phyloP scores from a whole-genome alignment of 2,797 vertebrate species.

The Liparis tanakae region DNA sequence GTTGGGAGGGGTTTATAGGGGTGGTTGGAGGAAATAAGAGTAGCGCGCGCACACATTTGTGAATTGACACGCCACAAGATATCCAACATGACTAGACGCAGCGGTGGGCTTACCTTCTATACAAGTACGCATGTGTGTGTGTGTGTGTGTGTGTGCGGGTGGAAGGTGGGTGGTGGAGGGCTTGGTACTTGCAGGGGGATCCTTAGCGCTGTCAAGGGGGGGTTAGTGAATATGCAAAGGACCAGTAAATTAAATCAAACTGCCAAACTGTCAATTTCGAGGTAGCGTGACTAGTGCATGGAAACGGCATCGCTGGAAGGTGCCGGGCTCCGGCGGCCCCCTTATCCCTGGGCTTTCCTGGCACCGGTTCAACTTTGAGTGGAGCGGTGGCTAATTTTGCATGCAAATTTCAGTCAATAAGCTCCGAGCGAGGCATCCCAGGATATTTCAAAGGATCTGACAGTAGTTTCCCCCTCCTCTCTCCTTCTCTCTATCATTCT shows the following conservation, averaged over 20 bases:
- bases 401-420: conserved; percentile 99
- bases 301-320: conserved; percentile 97
- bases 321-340: conserved; percentile 90
- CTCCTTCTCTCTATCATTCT: conserved; percentile 77
- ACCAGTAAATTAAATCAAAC: conserved; percentile 99
- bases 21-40: conserved; percentile 70
- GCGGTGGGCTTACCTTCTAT: conserved; percentile 70
- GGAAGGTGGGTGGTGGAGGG: conserved; percentile 42
- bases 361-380: conserved; percentile 95
- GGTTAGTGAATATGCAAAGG: conserved; percentile 96
- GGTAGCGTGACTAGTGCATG: conserved; percentile 92
- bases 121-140: conserved; percentile 74
- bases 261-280: conserved; percentile 99
- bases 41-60: conserved; percentile 86
- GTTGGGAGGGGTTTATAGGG: conserved; percentile 37
- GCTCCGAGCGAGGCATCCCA: conserved; percentile 99
- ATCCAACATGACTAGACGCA: conserved; percentile 89
- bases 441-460: conserved; percentile 99
- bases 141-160: conserved; percentile 68
- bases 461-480: conserved; percentile 87
- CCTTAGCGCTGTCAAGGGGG: conserved; percentile 90
- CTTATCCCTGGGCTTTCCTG: conserved; percentile 94
- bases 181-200: conserved; percentile 88
- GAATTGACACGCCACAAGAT: conserved; percentile 92
- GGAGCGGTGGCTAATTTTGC: conserved; percentile 98